Base-by-base conservation (phyloP, 2,797 vertebrate genomes). In the Buphagus erythrorhynchus region DNA sequence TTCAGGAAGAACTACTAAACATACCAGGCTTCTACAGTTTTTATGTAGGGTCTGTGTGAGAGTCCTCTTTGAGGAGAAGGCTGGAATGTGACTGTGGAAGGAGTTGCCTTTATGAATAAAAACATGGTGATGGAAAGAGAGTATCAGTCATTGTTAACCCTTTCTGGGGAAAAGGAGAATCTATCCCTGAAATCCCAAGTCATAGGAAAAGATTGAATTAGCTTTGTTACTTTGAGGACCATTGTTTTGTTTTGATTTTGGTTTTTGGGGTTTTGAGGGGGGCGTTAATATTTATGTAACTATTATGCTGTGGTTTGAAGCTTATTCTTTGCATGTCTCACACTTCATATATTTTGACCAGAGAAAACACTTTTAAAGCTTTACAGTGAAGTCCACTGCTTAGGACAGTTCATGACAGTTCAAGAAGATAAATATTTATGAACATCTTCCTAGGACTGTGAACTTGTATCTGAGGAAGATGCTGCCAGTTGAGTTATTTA, bases 241-340 rank as follows among this genome's bases (percentile, higher is more conserved):
- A 26, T 7, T 84, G 31, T 33, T 91, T 78, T 57, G 36, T 13
- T 88, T 80, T 59, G 11, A 38, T 57, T 82, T 69, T 21, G n/a
- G 1, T 19, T 76, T 68, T 51, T 10, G 45, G 54, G 33, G 1
- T 33, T 74, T n/a, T 1, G 31, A n/a, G n/a, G 10, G 3, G 0
- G 2, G 13, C 33, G 16, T 42, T n/a, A 11, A 33, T 7, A 10
- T 66, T 79, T 72, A 11, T 36, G 4, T 38, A 51, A 28, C 9
- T 29, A 15, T 83, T 76, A 33, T 48, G 9, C 42, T 54, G 22
- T 68, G 13, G 3, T 81, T 77, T 78, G 57, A 88, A 46, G 31
- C 16, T 71, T 49, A 17, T 54, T 91, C 31, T 58, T 90, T 67
- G 11, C 9, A 63, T 3, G 3, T 81, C n/a, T 87, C 8, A 57